A percentile compares a stretch with the other conserved stretches of the same genome.
phyloP scores from a whole-genome alignment of 2,888 invertebrate genomes.

The Oxystoma pomonae region DNA sequence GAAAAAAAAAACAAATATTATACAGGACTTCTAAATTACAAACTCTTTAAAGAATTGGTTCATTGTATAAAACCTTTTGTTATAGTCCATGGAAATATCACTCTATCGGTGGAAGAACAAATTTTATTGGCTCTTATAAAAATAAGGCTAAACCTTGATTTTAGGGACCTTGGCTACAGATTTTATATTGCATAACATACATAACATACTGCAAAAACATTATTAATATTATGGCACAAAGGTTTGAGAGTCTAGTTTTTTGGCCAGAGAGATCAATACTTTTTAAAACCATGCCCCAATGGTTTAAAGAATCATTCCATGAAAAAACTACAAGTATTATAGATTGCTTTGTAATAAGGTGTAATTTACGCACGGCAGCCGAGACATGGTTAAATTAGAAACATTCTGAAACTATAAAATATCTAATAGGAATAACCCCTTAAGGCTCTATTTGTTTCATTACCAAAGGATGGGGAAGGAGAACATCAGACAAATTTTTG shows the following conservation, averaged over 20 bases:
- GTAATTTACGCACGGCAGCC: slow-evolving; percentile 9
- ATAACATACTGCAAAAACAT: slow-evolving; percentile 9
- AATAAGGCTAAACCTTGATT: neutral
- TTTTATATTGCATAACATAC: neutral
- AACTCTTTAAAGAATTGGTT: neutral
- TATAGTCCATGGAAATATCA: neutral
- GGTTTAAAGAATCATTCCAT: slow-evolving; percentile 18
- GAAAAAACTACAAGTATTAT: slow-evolving; percentile 11
- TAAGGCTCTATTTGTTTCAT: slow-evolving; percentile 21
- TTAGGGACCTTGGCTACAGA: neutral
- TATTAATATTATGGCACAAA: slow-evolving; percentile 2
- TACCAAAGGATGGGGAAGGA: slow-evolving; percentile 22
- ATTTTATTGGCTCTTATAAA: slow-evolving; percentile 4
- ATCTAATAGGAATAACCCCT: slow-evolving; percentile 24
- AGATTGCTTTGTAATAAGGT: slow-evolving; percentile 5
- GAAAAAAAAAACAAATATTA: neutral
- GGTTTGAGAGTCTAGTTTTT: slow-evolving; percentile 5
- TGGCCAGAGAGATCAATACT: slow-evolving; percentile 7
- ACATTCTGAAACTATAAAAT: slow-evolving; percentile 20
- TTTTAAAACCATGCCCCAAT: slow-evolving; percentile 9
- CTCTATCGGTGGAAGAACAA: neutral
- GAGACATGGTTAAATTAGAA: slow-evolving; percentile 20
- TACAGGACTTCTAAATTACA: neutral
- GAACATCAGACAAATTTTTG: slow-evolving; percentile 21
- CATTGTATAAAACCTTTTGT: neutral